Base-by-base conservation (phyloP, 2,888 invertebrate genomes). In the Galerucella calmariensis region DNA sequence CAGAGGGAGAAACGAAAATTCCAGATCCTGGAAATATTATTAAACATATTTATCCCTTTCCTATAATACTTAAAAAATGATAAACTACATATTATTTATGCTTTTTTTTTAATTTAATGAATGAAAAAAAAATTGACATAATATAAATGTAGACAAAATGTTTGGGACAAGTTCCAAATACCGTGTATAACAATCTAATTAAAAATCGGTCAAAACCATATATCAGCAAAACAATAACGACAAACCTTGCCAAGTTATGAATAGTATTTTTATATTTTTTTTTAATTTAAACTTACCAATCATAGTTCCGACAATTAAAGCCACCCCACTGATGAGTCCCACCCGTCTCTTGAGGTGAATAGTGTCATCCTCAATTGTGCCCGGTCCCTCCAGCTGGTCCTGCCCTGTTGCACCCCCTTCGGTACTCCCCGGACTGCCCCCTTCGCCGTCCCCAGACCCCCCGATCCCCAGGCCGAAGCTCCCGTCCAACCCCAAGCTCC, bases 341-440 rank as follows among this genome's bases (percentile, higher is more conserved):
- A 98, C 95, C 94, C 96, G 95, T 94, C 97, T 96, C 96, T 97
- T 94, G 95, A 97, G 96, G 95, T 96, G 95, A 97, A 97, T 92
- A 96, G 95, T 90, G 95, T 96, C 94, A 94, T 95, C 93, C 96
- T 92, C 90, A 95, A 94, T 91, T 96, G 96, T 90, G 94, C 93
- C 94, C 94, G 94, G 89, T 94, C 96, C 93, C 96, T 95, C 85
- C 90, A 91, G 81, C 88, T 91, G 89, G 71, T 91, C 81, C 86
- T 90, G 90, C 90, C 90, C 90, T 90, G 89, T 89, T 90, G 88
- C 84, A 89, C 89, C 89, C 87, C 90, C 75, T 73, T 73, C 74
- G 62, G 68, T 67, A 44, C 68, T 86, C 86, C 87, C 88, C 87
- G 88, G 88, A 76, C 78, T 87, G 88, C 85, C 86, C 58, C 74